Conservation (phyloP, 2,797 vertebrate genomes). For the Anguilla marmorata region DNA sequence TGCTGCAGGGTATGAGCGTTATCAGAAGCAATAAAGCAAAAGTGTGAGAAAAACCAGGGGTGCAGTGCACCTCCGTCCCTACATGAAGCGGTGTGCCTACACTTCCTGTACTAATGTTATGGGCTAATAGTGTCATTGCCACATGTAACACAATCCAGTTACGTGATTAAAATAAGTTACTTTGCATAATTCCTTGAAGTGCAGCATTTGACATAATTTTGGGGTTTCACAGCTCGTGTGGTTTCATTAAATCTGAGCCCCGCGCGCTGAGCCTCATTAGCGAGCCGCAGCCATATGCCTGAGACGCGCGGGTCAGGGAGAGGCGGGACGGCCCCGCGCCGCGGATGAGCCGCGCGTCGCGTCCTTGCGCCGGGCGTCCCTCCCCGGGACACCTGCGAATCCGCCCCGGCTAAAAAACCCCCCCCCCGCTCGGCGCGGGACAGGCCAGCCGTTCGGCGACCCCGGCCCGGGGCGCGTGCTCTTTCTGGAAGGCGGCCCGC, state of each 20-base stretch:
- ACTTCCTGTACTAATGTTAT: background rate
- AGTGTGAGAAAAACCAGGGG: background rate
- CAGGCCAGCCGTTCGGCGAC: background rate
- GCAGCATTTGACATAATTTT: background rate
- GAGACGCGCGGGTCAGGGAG: slow-evolving; percentile 83
- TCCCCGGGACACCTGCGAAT: background rate
- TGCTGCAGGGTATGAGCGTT: background rate
- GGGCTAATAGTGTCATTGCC: background rate
- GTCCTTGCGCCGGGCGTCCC: slow-evolving; percentile 8
- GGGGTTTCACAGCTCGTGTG: slow-evolving; percentile 83
- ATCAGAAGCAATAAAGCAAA: background rate
- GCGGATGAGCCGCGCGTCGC: background rate
- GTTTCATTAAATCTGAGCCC: slow-evolving; percentile 96
- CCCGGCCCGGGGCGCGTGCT: slow-evolving; percentile 50
- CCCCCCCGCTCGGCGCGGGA: too few relatives aligned
- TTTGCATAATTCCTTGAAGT: background rate
- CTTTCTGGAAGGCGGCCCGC: slow-evolving; percentile 47
- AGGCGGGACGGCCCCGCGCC: slow-evolving; percentile 43
- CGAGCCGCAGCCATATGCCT: slow-evolving; percentile 95
- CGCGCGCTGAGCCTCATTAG: slow-evolving; percentile 93
- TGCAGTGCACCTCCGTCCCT: background rate
- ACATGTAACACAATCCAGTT: background rate
- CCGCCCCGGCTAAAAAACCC: background rate
- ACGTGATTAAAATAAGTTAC: background rate
- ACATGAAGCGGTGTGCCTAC: background rate